Evolutionary conservation across 2,797 vertebrate genomes (phyloP), one percentile per base, ranked within the genome.

Genomic region (Cheirogaleus major): DNA sequence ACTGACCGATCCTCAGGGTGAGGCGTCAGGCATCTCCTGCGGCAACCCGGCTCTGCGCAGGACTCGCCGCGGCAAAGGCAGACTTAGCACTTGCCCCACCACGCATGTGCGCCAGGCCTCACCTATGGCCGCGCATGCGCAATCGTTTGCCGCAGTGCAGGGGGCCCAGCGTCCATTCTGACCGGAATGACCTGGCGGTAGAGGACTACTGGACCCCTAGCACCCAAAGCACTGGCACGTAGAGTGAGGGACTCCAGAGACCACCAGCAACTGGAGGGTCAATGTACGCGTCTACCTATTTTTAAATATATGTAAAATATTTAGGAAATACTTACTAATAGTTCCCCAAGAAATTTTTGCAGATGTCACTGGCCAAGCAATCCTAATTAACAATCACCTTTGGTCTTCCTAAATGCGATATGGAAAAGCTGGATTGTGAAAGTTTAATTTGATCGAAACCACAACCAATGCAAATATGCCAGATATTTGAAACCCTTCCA

Each of bases 111-210:
- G 7, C 22, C 27, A 55, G 35, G 4, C 5, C 1, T 7, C 72
- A 30, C 23, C 8, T 1, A 11, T 4, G 0, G 7, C 70, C 0
- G 43, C 95, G 83, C 97, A 82, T 67, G 92, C 93, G 96, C 69
- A 20, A 20, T 41, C 0, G 0, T 7, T 32, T 96, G 95, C 86
- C 93, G 97, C 97, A 97, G 73, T 95, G 95, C 89, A 23, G 85
- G 15, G 57, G 0, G 9, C 2, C 2, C 13, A 2, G 11, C 0
- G 5, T 41, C 7, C 0, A 4, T 0, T 4, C 11, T 1, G 15
- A 27, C 41, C 0, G 5, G 0, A 27, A 5, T 4, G 23, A 5
- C 6, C 27, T 0, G 0, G 1, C 1, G 7, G 7, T 0, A 14
- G 13, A 10, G 14, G 5, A 22, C 22, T 15, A 0, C 6, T 1